Conservation (phyloP, 64 coral and sea anemone species). For the Montipora sp. region DNA sequence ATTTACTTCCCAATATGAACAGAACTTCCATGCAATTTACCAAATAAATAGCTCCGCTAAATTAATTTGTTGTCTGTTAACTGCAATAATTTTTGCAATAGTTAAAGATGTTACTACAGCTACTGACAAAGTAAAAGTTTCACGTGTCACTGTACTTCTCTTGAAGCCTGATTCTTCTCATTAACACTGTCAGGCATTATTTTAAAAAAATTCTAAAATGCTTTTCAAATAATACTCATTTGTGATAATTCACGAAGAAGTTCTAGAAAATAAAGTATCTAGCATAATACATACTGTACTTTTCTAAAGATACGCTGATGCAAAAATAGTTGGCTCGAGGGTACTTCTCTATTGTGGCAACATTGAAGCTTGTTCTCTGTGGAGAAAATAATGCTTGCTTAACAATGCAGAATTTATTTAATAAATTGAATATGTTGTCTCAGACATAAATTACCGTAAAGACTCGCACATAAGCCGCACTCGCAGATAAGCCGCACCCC, state of each 20-base stretch:
- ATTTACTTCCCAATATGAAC: too few species aligned
- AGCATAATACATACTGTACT: not conserved
- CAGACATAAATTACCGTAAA: too few species aligned
- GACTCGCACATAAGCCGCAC: too few species aligned
- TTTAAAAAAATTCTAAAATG: conserved; percentile 32
- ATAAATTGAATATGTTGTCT: too few species aligned
- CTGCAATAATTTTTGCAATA: too few species aligned
- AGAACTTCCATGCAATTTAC: too few species aligned
- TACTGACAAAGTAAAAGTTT: not conserved
- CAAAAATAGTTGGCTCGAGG: conserved; percentile 15
- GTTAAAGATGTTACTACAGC: not conserved
- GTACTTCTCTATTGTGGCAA: conserved; percentile 1
- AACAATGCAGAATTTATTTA: too few species aligned
- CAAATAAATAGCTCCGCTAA: too few species aligned
- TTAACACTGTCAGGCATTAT: not conserved
- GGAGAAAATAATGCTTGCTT: not conserved
- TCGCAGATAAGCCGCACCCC: too few species aligned
- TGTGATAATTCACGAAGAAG: conserved; percentile 3
- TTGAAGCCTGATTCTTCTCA: not conserved
- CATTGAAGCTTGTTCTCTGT: not conserved
- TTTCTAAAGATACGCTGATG: not conserved
- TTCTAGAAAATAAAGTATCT: conserved; percentile 6
- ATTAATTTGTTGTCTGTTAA: too few species aligned
- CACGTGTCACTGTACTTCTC: not conserved
- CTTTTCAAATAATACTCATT: not conserved